Conservation (phyloP, 2,113 vertebrate genomes). For the Aptenodytes patagonicus region DNA sequence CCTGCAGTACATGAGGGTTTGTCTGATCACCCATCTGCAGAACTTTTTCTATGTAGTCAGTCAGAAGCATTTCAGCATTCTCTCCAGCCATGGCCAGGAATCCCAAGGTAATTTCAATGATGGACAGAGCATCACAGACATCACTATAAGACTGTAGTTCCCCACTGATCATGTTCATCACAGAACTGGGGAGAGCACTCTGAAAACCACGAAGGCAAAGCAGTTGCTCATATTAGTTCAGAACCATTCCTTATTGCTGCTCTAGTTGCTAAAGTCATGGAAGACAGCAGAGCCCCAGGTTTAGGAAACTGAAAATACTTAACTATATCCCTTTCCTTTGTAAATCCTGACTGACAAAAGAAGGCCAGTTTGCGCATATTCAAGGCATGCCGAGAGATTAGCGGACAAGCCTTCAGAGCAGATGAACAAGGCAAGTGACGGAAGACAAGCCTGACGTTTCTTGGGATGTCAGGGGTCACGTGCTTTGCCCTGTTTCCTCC, state of each 20-base stretch:
- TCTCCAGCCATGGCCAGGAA: conserved; percentile 90
- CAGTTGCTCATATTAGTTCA: not conserved
- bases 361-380: not conserved
- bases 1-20: conserved; percentile 81
- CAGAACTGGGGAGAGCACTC: conserved; percentile 78
- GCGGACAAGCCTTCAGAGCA: not conserved
- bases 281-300: not conserved
- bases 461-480: not conserved
- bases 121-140: conserved; percentile 86
- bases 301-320: not conserved
- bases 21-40: conserved; percentile 88
- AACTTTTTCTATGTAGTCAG: conserved; percentile 77
- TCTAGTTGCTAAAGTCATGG: not conserved
- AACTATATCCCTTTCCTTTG: not conserved
- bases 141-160: conserved; percentile 91
- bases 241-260: not conserved
- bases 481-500: not conserved
- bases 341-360: not conserved
- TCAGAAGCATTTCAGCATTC: conserved; percentile 76
- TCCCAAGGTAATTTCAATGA: conserved; percentile 83
- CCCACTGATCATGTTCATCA: conserved; percentile 71
- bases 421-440: not conserved
- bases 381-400: not conserved
- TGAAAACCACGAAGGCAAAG: conserved; percentile 27
- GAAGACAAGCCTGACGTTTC: not conserved